Conservation (phyloP, 2,797 vertebrate species). For the Phylloscopus collybita region DNA sequence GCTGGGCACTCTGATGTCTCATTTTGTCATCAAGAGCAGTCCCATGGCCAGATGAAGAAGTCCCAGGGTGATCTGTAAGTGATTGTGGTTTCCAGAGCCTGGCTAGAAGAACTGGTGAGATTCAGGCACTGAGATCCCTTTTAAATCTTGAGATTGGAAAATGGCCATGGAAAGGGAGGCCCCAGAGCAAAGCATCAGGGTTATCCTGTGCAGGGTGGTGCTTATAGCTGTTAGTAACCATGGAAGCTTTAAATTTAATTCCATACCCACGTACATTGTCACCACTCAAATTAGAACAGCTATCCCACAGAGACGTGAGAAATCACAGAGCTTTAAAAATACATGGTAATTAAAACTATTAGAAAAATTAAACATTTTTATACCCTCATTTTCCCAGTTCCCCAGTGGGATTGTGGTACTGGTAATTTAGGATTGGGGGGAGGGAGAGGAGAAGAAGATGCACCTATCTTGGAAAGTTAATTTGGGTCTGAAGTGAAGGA, state of each 20-base stretch:
- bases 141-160: not conserved
- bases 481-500: constrained; percentile 20
- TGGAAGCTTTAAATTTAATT: constrained; percentile 35
- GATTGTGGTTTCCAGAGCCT: not conserved
- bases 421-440: not conserved
- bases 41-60: not conserved
- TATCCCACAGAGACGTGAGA: not conserved
- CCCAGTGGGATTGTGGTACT: not conserved
- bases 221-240: not conserved
- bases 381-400: not conserved
- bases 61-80: not conserved
- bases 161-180: not conserved
- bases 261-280: constrained; percentile 33
- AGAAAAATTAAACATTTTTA: constrained; percentile 42
- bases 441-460: not conserved
- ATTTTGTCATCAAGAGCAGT: not conserved
- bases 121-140: not conserved
- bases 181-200: not conserved
- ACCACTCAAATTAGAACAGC: constrained; percentile 44
- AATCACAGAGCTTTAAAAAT: constrained; percentile 30
- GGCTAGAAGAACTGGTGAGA: not conserved
- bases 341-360: constrained; percentile 49
- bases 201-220: not conserved
- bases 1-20: not conserved
- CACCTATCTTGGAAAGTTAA: not conserved